These are phyloP conservation scores for Homarus americanus DNA, from an alignment of 1,140 invertebrate species.

Conservation along the genomic window DNA sequence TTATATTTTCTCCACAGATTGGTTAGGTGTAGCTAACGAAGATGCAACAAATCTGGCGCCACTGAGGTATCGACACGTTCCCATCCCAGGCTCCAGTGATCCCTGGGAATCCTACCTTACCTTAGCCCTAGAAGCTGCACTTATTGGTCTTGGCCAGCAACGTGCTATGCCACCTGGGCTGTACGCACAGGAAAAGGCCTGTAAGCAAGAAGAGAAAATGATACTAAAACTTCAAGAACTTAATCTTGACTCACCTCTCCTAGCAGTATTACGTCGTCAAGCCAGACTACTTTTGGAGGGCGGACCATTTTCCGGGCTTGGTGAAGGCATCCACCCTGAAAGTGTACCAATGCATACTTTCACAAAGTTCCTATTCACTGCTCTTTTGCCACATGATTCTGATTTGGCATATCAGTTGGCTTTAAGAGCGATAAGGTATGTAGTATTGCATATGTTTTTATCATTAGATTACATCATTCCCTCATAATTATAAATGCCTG, in stretches of 20 bases:
- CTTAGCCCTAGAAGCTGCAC: conserved; percentile 85
- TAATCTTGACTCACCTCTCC: conserved; percentile 85
- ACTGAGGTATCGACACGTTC: conserved; percentile 86
- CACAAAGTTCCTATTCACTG: conserved; percentile 88
- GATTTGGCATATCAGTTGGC: conserved; percentile 87
- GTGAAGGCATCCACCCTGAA: conserved; percentile 87
- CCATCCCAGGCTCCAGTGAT: conserved; percentile 85
- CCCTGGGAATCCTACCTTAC: conserved; percentile 87
- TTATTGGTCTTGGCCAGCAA: conserved; percentile 86
- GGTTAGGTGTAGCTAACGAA: conserved; percentile 79
- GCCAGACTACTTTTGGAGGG: conserved; percentile 84
- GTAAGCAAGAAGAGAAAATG: conserved; percentile 87
- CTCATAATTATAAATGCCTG: no score
- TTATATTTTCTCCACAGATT: conserved; percentile 76
- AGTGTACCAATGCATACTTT: conserved; percentile 89
- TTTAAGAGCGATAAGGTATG: conserved; percentile 81
- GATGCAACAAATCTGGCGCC: conserved; percentile 81
- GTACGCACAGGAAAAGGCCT: conserved; percentile 88
- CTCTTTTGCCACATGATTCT: conserved; percentile 84
- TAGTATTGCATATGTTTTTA: conserved; percentile 19
- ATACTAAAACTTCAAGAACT: conserved; percentile 87
- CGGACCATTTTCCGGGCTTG: conserved; percentile 87
- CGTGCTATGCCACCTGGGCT: conserved; percentile 87
- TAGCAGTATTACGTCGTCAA: conserved; percentile 80
- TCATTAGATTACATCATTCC: not conserved